Evolutionary conservation across 1,140 invertebrate species (phyloP), one percentile per base, ranked within the genome.

Genomic region (Spodoptera litura): DNA sequence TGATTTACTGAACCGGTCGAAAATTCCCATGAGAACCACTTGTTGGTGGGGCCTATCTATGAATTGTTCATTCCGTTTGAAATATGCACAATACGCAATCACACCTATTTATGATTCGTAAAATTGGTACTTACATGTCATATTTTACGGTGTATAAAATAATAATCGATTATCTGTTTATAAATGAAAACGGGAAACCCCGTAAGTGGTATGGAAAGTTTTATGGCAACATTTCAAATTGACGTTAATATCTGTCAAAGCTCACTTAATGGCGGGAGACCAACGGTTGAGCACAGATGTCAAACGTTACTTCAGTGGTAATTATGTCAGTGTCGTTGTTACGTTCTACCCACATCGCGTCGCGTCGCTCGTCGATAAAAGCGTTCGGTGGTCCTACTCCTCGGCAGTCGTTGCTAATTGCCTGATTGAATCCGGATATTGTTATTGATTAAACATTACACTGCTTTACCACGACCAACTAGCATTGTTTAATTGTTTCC

Each of bases 1-100:
- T 68, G 51, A 70, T 51, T 53, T 53, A 53, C 25, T 31, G 49
- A 70, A 52, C 8, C 15, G 6, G 27, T 31, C 20, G 31, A 52
- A 70, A 70, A 31, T 70, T 70, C 49, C 49, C 64, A 53, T n/a
- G 20, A 70, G 66, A 53, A 70, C 66, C 66, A 70, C 66, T 70
- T 70, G 66, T 70, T 70, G 66, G 66, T 27, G 44, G 38, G 38
- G 38, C 5, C 5, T 10, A 44, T 2, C 38, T 9, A 44, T n/a
- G 66, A 52, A n/a, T 51, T 4, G 38, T 2, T 49, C 1, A 51
- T 12, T 68, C 27, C 27, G 11, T 51, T 12, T 51, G 38, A 66
- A 66, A 49, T 66, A 66, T 51, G 64, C 25, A 11, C 15, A 52
- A 68, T 52, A 15, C 49, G 51, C 44, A 52, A 25, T 68, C 64